Evolutionary conservation across 2,888 invertebrate genomes (phyloP).

Genomic region (Siphonodentalium dalli): DNA sequence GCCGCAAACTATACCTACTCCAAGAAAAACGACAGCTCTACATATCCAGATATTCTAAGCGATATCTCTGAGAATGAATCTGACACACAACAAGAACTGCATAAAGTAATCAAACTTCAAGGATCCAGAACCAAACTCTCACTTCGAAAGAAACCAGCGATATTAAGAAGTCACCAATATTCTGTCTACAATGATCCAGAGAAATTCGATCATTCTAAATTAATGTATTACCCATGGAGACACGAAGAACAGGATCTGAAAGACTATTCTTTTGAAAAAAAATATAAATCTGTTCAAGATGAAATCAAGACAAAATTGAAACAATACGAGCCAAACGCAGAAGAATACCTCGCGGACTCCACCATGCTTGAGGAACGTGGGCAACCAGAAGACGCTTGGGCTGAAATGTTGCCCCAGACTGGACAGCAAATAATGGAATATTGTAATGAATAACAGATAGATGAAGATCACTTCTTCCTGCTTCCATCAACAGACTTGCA

Average conservation of each 20-base stretch:
- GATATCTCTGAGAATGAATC: too few relatives aligned
- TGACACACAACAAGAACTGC: too few relatives aligned
- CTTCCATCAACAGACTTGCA: conserved; percentile 2
- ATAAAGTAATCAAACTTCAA: conserved; percentile 13
- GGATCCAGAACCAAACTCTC: conserved; percentile 7
- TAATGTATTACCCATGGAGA: conserved; percentile 29
- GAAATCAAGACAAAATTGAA: conserved; percentile 7
- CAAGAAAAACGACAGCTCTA: too few relatives aligned
- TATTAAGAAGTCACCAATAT: conserved; percentile 24
- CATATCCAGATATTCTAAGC: too few relatives aligned
- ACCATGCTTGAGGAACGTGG: conserved; percentile 23
- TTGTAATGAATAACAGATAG: conserved; percentile 10
- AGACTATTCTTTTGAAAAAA: conserved; percentile 10
- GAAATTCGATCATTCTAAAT: conserved; percentile 19
- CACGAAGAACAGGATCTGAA: conserved; percentile 18
- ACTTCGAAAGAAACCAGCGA: conserved; percentile 13
- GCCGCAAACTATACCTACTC: conserved; percentile 18
- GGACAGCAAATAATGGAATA: conserved; percentile 23
- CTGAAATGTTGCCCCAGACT: conserved; percentile 18
- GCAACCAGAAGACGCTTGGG: conserved; percentile 24
- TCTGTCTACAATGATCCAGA: conserved; percentile 21
- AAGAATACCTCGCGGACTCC: too few relatives aligned
- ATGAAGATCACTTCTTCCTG: background rate
- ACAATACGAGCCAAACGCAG: conserved; percentile 17
- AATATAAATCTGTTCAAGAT: conserved; percentile 2